Evolutionary conservation across 2,888 invertebrate genomes (phyloP), one percentile per base, ranked within the genome.

Genomic region (Lasioglossum zephyrum): DNA sequence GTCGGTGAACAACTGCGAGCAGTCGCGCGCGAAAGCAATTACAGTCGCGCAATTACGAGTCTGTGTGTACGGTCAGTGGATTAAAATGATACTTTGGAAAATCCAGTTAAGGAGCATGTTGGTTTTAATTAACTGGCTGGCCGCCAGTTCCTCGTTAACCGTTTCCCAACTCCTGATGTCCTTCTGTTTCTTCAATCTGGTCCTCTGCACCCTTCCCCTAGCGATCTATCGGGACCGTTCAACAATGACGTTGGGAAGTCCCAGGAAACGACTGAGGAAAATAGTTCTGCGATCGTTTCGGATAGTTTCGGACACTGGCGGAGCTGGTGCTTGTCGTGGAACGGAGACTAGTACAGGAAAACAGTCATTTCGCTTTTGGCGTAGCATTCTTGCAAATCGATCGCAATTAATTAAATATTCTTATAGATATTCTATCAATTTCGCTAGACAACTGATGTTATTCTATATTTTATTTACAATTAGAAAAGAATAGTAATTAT

Each of bases 41-140:
- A 82, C 73, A 70, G 72, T 66, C 47, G 77, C 41, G 75, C 74
- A 70, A 88, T 90, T 85, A 90, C 74, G 77, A 76, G 80, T 77
- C 74, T 77, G 75, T 69, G 73, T 75, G 73, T 80, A 86, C 75
- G 66, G 41, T 11, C 80, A 79, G 60, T 60, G 85, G 80, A 84
- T 80, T 82, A 81, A 84, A 89, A 82, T 83, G 83, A 82, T 79
- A 84, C 88, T 85, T 78, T 60, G 77, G 78, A 73, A 47, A 72
- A 72, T 81, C 85, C 84, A 85, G 81, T 81, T 84, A 88, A 93
- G 92, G 89, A 92, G 90, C 91, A 93, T 88, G 88, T 90, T 88
- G 82, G 84, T 90, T 91, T 90, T 92, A 92, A 93, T 93, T 92
- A 92, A 91, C 91, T 93, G 93, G 93, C 91, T 85, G 76, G 66